phyloP scores from a whole-genome alignment of 1,140 invertebrate genomes.

The Drosophila bifasciata region DNA sequence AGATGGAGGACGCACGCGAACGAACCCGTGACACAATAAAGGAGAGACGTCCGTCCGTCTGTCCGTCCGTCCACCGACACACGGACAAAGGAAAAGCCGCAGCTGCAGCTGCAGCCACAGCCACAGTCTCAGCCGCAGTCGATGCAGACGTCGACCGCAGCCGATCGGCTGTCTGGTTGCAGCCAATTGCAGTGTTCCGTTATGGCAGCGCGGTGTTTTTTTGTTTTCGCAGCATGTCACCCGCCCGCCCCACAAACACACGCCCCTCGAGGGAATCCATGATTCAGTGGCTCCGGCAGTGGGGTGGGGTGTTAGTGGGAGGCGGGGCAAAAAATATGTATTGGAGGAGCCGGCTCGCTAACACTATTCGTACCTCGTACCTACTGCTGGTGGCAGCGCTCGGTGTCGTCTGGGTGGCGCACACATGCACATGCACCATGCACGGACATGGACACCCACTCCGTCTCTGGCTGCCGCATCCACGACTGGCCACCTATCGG shows the following conservation, averaged over 20 bases:
- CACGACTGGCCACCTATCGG: constrained; percentile 73
- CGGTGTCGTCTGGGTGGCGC: constrained; percentile 27
- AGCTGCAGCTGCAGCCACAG: neutral
- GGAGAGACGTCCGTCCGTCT: too few relatives aligned
- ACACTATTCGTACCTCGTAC: constrained; percentile 28
- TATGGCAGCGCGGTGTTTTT: constrained; percentile 23
- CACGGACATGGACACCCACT: constrained; percentile 36
- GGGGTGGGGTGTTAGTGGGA: too few relatives aligned
- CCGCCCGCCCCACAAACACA: constrained; percentile 14
- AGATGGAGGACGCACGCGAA: constrained; percentile 27
- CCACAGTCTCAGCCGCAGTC: neutral
- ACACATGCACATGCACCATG: constrained; percentile 43
- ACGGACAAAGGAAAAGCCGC: constrained; percentile 64
- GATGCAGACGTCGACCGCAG: constrained; percentile 20
- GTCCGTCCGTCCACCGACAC: constrained; percentile 9
- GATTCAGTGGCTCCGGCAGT: too few relatives aligned
- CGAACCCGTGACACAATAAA: constrained; percentile 77
- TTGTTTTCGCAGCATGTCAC: constrained; percentile 26
- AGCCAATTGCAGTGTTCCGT: constrained; percentile 47
- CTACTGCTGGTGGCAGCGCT: too few relatives aligned
- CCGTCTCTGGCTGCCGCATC: constrained; percentile 63
- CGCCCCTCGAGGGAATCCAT: neutral
- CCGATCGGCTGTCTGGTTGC: constrained; percentile 35
- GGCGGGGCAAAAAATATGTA: constrained; percentile 20
- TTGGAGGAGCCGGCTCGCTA: neutral